phyloP scores from a whole-genome alignment of 2,797 vertebrate species.

The Lophius americanus region DNA sequence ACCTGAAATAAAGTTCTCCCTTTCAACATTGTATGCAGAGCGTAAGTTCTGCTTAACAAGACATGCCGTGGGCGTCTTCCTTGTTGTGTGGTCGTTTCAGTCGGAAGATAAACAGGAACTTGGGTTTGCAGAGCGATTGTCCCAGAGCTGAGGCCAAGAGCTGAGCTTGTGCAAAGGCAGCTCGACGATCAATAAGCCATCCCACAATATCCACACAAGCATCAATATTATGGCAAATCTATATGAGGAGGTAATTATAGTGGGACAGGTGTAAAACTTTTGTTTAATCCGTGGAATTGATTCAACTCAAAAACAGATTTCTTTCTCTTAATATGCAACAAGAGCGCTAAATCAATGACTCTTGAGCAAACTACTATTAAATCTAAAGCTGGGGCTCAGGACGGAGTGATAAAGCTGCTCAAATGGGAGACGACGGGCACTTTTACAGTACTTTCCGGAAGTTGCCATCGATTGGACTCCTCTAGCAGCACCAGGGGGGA shows the following conservation, averaged over 20 bases:
- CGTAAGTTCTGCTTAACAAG: conserved; percentile 19
- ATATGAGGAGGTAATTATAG: conserved; percentile 56
- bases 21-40: conserved; percentile 1
- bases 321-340: conserved; percentile 52
- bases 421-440: conserved; percentile 14
- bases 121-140: conserved; percentile 26
- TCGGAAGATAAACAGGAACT: conserved; percentile 46
- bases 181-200: conserved; percentile 63
- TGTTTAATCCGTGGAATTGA: conserved; percentile 49
- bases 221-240: conserved; percentile 61
- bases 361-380: conserved; percentile 64
- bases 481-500: conserved; percentile 20
- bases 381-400: conserved; percentile 39
- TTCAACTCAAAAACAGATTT: conserved; percentile 52
- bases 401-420: conserved; percentile 46
- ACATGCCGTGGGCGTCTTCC: neutral
- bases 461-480: conserved; percentile 52
- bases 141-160: conserved; percentile 35
- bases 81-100: conserved; percentile 25
- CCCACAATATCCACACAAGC: conserved; percentile 53
- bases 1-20: too few species aligned
- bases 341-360: conserved; percentile 66
- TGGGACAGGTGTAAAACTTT: conserved; percentile 42
- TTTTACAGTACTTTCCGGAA: conserved; percentile 56
- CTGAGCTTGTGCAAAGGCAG: conserved; percentile 35